Evolutionary conservation across 2,888 invertebrate species (phyloP).

Genomic region (Epinotia bilunana): DNA sequence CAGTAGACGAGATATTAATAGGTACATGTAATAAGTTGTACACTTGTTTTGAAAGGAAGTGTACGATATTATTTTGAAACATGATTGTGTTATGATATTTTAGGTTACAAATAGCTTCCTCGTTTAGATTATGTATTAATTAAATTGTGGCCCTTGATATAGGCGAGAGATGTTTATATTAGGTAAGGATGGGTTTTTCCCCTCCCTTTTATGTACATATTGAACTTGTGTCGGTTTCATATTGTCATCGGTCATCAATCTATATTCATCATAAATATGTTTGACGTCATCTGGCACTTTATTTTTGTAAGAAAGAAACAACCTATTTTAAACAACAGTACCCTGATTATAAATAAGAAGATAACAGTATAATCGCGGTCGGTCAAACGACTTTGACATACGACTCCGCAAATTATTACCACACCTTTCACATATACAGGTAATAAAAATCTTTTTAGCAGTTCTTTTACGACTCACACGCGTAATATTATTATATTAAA

Average conservation of each 20-base stretch:
- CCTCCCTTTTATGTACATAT: no score
- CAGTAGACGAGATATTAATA: constrained; percentile 27
- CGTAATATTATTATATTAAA: constrained; percentile 38
- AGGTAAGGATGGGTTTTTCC: no score
- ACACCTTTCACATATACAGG: background rate
- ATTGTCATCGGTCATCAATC: no score
- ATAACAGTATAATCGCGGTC: background rate
- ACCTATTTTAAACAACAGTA: background rate
- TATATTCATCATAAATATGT: no score
- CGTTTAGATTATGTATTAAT: background rate
- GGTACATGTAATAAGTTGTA: constrained; percentile 14
- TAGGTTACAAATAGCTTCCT: background rate
- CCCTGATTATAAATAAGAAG: background rate
- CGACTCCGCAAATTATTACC: constrained; percentile 8
- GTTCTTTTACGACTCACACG: constrained; percentile 28
- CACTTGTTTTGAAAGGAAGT: constrained; percentile 24
- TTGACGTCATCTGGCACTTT: no score
- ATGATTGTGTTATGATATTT: constrained; percentile 4
- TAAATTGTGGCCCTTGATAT: background rate
- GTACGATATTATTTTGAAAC: constrained; percentile 10
- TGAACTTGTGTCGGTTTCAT: no score
- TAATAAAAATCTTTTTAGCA: constrained; percentile 20
- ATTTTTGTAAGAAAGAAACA: background rate
- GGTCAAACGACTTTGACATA: constrained; percentile 5
- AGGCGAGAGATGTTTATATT: background rate